Evolutionary conservation across 2,888 invertebrate genomes (phyloP).

Genomic region (Neoascia interrupta): DNA sequence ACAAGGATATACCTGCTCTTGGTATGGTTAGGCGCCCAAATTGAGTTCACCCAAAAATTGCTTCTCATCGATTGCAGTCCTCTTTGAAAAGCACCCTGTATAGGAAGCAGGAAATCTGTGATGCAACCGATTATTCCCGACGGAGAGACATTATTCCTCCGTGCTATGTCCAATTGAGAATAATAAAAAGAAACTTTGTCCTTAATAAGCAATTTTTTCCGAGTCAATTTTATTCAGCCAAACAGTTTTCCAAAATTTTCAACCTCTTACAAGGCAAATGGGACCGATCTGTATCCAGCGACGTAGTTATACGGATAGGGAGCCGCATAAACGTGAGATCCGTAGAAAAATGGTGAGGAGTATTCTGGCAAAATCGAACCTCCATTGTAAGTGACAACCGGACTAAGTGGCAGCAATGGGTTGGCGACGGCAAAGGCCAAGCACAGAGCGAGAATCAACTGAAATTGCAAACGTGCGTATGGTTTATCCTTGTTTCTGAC

Average conservation of each 20-base stretch:
- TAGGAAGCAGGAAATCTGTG: no score
- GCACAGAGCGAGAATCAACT: slow-evolving; percentile 73
- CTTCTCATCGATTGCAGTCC: no score
- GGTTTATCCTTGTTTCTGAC: no score
- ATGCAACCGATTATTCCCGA: no score
- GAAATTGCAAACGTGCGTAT: neutral
- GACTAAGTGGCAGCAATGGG: slow-evolving; percentile 75
- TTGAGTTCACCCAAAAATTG: no score
- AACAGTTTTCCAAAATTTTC: neutral
- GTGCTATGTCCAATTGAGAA: no score
- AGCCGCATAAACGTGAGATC: slow-evolving; percentile 72
- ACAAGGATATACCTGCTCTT: no score
- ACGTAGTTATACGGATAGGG: slow-evolving; percentile 74
- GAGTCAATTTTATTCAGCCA: neutral
- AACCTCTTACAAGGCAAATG: slow-evolving; percentile 39
- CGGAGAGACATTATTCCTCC: no score
- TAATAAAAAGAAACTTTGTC: no score
- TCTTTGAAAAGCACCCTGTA: no score
- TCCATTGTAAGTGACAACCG: slow-evolving; percentile 40
- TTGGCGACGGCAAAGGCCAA: slow-evolving; percentile 82
- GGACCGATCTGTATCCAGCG: slow-evolving; percentile 41
- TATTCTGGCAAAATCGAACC: slow-evolving; percentile 45
- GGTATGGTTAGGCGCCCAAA: no score
- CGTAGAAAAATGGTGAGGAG: slow-evolving; percentile 72
- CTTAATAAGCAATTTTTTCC: slow-evolving; percentile 11